Base-by-base conservation (phyloP, 2,113 vertebrate genomes). In the Oryzias celebensis region DNA sequence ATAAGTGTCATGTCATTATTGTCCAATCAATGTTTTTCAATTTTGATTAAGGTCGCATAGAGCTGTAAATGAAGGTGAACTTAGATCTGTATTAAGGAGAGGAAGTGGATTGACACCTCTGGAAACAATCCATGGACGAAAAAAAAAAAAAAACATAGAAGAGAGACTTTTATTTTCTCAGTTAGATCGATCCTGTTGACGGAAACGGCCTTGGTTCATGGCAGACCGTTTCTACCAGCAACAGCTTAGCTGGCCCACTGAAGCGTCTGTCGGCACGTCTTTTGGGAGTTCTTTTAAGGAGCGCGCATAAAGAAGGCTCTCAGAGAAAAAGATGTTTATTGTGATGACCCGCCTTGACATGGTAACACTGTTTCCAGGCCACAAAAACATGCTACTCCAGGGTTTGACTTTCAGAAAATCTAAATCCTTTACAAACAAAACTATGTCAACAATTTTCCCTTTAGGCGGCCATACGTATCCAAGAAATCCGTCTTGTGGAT, bases 161-260 rank as follows among this genome's bases (percentile, higher is more conserved):
- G 47, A 68, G n/a, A 62, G 59, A 46, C 48, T n/a, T 63, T 50
- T 62, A 78, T 62, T 80, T 75, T 57, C 56, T 71, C 66, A 42
- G 43, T 62, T 56, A 62, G 85, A 87, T 87, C 65, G 80, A 83
- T 89, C 82, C 84, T 87, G 87, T 86, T 91, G 82, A 84, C 81
- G 88, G 90, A 91, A 75, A 87, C 63, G 81, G 68, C 85, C 42
- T 71, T 67, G 90, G 79, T 71, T 88, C 87, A 84, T 77, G 81
- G 84, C 85, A 84, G 73, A 81, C 59, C 83, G 72, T 85, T 71
- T 83, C 89, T 88, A 80, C 83, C 89, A 88, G 86, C 79, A 81
- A 85, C 77, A 87, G 87, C 88, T 92, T 91, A 89, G 82, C 82
- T 79, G 86, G 58, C 86, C 86, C 82, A 85, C 74, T 85, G 89